These are phyloP conservation scores for Megastigmus dorsalis DNA, from an alignment of 2,888 invertebrate genomes.

Conservation along the genomic window DNA sequence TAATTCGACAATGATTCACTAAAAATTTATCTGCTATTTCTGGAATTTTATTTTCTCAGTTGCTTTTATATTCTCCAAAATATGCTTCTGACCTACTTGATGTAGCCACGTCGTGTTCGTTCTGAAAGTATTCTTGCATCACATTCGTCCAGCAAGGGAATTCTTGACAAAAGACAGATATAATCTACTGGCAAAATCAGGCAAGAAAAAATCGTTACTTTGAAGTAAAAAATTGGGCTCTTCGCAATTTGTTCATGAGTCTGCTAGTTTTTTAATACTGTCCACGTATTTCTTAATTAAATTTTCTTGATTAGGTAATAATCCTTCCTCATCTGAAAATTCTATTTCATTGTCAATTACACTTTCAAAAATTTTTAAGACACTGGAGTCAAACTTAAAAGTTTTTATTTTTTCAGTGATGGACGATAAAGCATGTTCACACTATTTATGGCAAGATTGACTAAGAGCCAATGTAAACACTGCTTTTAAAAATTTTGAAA, in stretches of 20 bases:
- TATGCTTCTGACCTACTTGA: not conserved
- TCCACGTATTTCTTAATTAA: no score
- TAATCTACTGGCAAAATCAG: not conserved
- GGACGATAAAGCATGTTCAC: not conserved
- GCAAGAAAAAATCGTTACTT: not conserved
- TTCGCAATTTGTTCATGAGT: no score
- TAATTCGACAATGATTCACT: not conserved
- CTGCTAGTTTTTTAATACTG: not conserved
- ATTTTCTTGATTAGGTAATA: no score
- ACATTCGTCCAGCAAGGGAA: constrained; percentile 30
- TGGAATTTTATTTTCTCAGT: not conserved
- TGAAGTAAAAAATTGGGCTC: no score
- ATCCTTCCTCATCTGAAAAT: no score
- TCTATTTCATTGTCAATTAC: no score
- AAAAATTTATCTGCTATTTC: not conserved
- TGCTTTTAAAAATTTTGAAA: not conserved
- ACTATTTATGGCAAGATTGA: not conserved
- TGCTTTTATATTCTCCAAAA: not conserved
- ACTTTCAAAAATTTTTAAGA: no score
- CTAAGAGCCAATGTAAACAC: not conserved
- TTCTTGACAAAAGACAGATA: not conserved
- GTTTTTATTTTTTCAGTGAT: not conserved
- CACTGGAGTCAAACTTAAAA: not conserved
- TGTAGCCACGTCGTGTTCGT: constrained; percentile 24
- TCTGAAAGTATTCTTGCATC: constrained; percentile 27